These are phyloP conservation scores for Zingel zingel DNA, from an alignment of 2,113 vertebrate species.

Conservation along the genomic window DNA sequence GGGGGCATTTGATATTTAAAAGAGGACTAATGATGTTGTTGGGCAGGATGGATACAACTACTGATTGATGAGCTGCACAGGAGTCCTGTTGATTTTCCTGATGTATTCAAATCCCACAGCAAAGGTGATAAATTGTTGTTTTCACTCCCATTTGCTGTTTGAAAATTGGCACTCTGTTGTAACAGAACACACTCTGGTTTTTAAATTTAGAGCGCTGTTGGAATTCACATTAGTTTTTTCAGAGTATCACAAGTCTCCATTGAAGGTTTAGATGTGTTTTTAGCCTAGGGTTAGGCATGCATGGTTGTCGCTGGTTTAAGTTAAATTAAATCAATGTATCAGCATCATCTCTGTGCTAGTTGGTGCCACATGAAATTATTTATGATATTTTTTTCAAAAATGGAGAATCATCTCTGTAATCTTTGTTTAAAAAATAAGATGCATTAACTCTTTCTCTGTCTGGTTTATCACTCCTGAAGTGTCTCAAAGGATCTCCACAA, in stretches of 20 bases:
- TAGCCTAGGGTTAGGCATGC: constrained; percentile 35
- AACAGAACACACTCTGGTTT: constrained; percentile 42
- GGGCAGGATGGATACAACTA: constrained; percentile 29
- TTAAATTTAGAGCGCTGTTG: constrained; percentile 44
- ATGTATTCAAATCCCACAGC: constrained; percentile 57
- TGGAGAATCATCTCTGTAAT: not conserved
- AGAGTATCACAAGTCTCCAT: constrained; percentile 30
- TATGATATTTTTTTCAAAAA: not conserved
- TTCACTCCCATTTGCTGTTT: constrained; percentile 54
- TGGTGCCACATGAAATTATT: not conserved
- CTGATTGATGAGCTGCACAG: constrained; percentile 57
- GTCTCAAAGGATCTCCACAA: not conserved
- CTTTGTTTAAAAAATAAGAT: not conserved
- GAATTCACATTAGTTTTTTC: constrained; percentile 32
- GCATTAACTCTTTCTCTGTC: not conserved
- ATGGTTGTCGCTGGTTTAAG: constrained; percentile 23
- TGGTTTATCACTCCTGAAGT: not conserved
- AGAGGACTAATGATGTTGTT: constrained; percentile 47
- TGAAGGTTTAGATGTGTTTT: constrained; percentile 31
- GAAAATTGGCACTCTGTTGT: constrained; percentile 50
- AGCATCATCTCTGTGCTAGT: too few species aligned
- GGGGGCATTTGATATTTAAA: constrained; percentile 53
- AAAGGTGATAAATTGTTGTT: constrained; percentile 59
- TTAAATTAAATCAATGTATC: not conserved
- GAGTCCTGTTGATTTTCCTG: constrained; percentile 55